These are phyloP conservation scores for Ferdinandea cuprea DNA, from an alignment of 2,888 invertebrate genomes.

Conservation along the genomic window DNA sequence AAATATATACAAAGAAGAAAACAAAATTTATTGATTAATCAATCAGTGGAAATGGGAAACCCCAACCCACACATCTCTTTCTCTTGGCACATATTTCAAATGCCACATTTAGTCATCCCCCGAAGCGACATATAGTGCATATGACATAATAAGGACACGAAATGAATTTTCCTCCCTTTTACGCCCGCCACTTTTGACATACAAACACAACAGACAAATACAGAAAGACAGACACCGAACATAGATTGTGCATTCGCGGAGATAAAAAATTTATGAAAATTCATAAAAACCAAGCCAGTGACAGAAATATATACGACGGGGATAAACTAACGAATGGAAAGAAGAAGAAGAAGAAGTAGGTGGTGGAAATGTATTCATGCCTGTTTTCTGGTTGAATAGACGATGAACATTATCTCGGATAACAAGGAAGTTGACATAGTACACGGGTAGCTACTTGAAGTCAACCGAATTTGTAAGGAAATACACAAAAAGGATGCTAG, in stretches of 20 bases:
- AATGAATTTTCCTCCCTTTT: conserved; percentile 3
- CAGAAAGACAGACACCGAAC: conserved; percentile 1
- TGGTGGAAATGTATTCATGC: conserved; percentile 17
- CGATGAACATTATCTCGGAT: conserved; percentile 42
- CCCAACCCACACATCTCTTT: conserved; percentile 7
- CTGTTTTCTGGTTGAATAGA: conserved; percentile 24
- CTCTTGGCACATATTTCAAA: conserved; percentile 56
- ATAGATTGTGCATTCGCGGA: conserved; percentile 47
- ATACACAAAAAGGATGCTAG: background rate
- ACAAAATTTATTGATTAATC: conserved; percentile 58
- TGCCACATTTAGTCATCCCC: conserved; percentile 28
- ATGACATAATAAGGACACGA: conserved; percentile 57
- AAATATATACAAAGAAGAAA: background rate
- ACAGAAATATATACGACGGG: background rate
- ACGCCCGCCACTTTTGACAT: background rate
- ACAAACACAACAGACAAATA: background rate
- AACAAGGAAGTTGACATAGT: conserved; percentile 43
- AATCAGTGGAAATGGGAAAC: conserved; percentile 25
- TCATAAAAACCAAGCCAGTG: conserved; percentile 14
- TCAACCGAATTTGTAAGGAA: conserved; percentile 20
- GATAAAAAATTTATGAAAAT: conserved; percentile 50
- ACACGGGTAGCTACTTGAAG: conserved; percentile 31
- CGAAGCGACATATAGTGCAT: conserved; percentile 42
- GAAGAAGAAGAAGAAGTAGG: background rate
- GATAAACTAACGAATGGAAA: background rate